Percentiles rank a stretch among this genome's conserved stretches.
Evolutionary conservation across 2,888 invertebrate genomes (phyloP).

Genomic region (Anthophora plumipes): DNA sequence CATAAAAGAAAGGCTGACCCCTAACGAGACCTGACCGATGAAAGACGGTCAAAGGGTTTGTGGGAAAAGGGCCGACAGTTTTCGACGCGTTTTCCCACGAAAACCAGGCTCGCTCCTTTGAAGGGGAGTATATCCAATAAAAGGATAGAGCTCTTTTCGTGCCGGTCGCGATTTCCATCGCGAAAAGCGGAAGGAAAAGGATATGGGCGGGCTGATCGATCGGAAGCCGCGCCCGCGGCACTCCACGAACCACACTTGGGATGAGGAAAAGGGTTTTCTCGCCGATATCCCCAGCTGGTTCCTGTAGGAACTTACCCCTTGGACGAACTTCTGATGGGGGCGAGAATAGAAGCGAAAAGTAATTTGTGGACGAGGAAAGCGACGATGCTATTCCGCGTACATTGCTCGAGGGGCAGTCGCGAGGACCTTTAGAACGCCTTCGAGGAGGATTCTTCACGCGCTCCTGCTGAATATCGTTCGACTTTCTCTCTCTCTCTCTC

Average conservation of each 20-base stretch:
- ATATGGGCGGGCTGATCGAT: conserved; percentile 67
- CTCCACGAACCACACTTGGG: background rate
- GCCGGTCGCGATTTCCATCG: conserved; percentile 60
- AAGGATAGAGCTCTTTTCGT: conserved; percentile 25
- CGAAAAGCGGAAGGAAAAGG: conserved; percentile 63
- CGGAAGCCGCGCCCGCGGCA: conserved; percentile 55
- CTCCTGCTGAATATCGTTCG: background rate
- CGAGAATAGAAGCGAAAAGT: conserved; percentile 46
- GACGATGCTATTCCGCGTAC: conserved; percentile 14
- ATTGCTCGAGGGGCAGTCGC: conserved; percentile 4
- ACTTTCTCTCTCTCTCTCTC: background rate
- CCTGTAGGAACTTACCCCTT: conserved; percentile 27
- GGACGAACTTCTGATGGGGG: conserved; percentile 28
- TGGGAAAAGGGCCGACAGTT: conserved; percentile 39
- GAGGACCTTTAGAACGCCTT: conserved; percentile 32
- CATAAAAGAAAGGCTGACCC: conserved; percentile 36
- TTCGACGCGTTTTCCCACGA: conserved; percentile 39
- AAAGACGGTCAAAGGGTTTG: conserved; percentile 46
- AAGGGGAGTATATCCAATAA: conserved; percentile 46
- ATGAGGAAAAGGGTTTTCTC: conserved; percentile 49
- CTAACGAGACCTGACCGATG: conserved; percentile 33
- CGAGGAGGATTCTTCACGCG: conserved; percentile 25
- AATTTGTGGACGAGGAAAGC: conserved; percentile 42
- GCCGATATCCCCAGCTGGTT: conserved; percentile 30
- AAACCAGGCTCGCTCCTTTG: conserved; percentile 39